These are phyloP conservation scores for Iselma pallidipennis DNA, from an alignment of 2,888 invertebrate genomes.

Conservation along the genomic window DNA sequence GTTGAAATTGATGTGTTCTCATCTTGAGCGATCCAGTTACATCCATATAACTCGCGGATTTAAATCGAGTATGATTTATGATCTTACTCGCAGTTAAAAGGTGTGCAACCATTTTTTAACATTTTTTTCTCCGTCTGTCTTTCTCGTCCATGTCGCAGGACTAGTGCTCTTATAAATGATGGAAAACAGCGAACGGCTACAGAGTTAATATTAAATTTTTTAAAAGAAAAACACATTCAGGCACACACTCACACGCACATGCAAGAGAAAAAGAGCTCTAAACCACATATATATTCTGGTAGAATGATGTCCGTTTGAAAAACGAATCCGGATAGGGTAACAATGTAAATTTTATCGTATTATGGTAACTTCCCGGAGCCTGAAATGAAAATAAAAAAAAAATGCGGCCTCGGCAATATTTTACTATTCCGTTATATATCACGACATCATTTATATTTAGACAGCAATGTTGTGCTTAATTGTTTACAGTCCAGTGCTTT, in stretches of 20 bases:
- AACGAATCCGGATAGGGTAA: neutral
- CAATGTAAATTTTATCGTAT: neutral
- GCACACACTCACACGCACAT: neutral
- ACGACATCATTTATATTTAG: slow-evolving; percentile 25
- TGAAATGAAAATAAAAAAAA: neutral
- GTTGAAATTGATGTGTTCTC: slow-evolving; percentile 31
- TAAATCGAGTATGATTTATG: slow-evolving; percentile 30
- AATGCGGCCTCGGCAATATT: slow-evolving; percentile 5
- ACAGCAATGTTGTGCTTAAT: slow-evolving; percentile 26
- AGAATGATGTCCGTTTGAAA: neutral
- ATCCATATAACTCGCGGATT: slow-evolving; percentile 30
- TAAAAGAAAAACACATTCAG: neutral
- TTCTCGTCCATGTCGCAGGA: neutral
- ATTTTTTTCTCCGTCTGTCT: neutral
- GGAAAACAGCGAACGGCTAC: no score
- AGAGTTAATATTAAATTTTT: neutral
- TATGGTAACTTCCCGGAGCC: neutral
- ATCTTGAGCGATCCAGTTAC: slow-evolving; percentile 29
- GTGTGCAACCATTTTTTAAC: neutral
- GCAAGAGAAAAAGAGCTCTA: no score
- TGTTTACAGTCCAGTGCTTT: slow-evolving; percentile 23
- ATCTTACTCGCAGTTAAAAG: slow-evolving; percentile 19
- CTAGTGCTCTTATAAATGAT: no score
- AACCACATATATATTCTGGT: neutral
- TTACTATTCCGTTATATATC: slow-evolving; percentile 15